Evolutionary conservation across 2,888 invertebrate genomes (phyloP), one percentile per base, ranked within the genome.

Genomic region (Morpho achilles): DNA sequence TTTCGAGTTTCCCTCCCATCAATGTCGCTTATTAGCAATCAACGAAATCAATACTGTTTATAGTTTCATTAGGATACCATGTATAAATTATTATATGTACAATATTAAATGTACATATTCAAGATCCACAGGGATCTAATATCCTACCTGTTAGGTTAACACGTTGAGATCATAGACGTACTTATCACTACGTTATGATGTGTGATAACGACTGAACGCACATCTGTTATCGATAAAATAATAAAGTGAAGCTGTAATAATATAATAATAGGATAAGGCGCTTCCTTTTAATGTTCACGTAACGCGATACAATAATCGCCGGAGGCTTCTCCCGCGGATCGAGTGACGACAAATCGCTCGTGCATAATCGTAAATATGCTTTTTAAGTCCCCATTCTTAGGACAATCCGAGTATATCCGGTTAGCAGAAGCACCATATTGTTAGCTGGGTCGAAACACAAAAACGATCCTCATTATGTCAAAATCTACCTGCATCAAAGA

Each of bases 331-430:
- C 72, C 76, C 76, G 77, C 74, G 77, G 84, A 88, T 90, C 88
- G 74, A 78, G 75, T 90, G 84, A 82, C 88, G 82, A 84, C 84
- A 87, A 88, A 88, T 87, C 83, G 84, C 78, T 87, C 82, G 86
- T 88, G 82, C 80, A 88, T 87, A 87, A 87, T 89, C 80, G 84
- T 84, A 86, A 87, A 87, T 87, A 79, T 71, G 71, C 73, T 84
- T 87, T 85, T 87, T 81, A 80, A 77, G 72, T 70, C 66, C 60
- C 81, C 76, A 80, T 86, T 84, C 79, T 80, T 68, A 65, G 73
- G 74, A 77, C 75, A 74, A 75, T 76, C 74, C 71, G 69, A 70
- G 77, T 84, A 89, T 87, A 86, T 90, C 90, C 90, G 88, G 88
- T 79, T 75, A 67, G 72, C 72, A 56, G 65, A 69, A 65, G 70